phyloP scores from a whole-genome alignment of 2,113 vertebrate genomes.

The Prunella fulvescens region DNA sequence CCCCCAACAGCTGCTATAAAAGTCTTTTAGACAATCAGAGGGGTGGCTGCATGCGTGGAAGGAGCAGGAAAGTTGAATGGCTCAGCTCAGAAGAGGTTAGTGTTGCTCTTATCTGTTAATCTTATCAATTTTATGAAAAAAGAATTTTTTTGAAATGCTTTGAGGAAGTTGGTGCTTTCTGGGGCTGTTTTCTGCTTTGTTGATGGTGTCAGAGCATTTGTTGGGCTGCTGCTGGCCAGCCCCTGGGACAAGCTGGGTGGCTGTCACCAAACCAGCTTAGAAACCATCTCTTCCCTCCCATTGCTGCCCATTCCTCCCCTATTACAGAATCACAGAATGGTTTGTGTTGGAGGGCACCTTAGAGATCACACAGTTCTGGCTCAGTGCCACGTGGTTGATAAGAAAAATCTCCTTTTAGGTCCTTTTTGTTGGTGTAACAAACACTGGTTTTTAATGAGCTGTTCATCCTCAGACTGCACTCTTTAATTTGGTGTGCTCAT shows the following conservation, averaged over 20 bases:
- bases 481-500: background rate
- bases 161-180: background rate
- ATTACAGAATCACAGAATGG: rapidly evolving
- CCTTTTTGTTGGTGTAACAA: background rate
- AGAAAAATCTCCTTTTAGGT: background rate
- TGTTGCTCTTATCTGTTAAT: rapidly evolving
- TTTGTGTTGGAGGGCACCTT: background rate
- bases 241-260: rapidly evolving
- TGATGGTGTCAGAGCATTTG: rapidly evolving
- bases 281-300: background rate
- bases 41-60: rapidly evolving
- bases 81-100: background rate
- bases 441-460: background rate
- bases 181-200: background rate
- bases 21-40: background rate
- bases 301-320: background rate
- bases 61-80: rapidly evolving
- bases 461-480: rapidly evolving
- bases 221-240: background rate
- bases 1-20: background rate
- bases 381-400: rapidly evolving
- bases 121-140: rapidly evolving
- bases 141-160: rapidly evolving
- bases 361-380: rapidly evolving
- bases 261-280: background rate